Evolutionary conservation across 2,888 invertebrate genomes (phyloP), one percentile per base, ranked within the genome.

Genomic region (Drosophila flavopinicola): DNA sequence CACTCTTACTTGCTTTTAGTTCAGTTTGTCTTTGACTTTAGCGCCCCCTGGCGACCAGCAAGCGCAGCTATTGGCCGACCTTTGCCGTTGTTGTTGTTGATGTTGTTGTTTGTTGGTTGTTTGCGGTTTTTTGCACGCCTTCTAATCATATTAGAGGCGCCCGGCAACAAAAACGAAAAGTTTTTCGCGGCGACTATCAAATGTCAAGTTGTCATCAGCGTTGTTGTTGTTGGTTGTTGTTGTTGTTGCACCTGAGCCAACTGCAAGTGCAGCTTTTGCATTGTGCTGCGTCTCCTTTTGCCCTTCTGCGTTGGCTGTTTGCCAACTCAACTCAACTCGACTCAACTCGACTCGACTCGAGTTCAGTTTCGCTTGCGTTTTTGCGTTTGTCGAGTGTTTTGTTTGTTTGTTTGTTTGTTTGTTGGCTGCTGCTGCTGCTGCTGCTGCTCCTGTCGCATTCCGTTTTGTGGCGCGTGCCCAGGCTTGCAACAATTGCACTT

Each of bases 311-410:
- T 51, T 84, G 86, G 84, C 79, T 54, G 56, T 45, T 65, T 76
- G 86, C 84, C 83, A 85, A 65, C 58, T 52, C 37, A 67, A 63
- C 66, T 48, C 44, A 48, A 59, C 51, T 75, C 57, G 71, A 78
- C 60, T 78, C 78, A 66, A 78, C 60, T 78, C 78, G 60, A 69
- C 57, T 39, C 44, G 57, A 59, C 47, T 78, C 56, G 83, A 75
- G 83, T 83, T 83, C 64, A 66, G 76, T 83, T 83, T 72, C 69
- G 70, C 59, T 69, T 37, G 73, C 67, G 72, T 75, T 76, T 61
- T 61, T 52, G 63, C 63, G n/a, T 32, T 49, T 54, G 56, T 60
- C 67, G 79, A 77, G 79, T 72, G 77, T 61, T 78, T 78, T 61
- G 53, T 56, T 64, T 63, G 48, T 59, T 54, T 52, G 48, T 44